Percentiles rank a stretch among this genome's conserved stretches.
Conservation (phyloP, 2,888 invertebrate genomes). For the Zaprionus obscuricornis region DNA sequence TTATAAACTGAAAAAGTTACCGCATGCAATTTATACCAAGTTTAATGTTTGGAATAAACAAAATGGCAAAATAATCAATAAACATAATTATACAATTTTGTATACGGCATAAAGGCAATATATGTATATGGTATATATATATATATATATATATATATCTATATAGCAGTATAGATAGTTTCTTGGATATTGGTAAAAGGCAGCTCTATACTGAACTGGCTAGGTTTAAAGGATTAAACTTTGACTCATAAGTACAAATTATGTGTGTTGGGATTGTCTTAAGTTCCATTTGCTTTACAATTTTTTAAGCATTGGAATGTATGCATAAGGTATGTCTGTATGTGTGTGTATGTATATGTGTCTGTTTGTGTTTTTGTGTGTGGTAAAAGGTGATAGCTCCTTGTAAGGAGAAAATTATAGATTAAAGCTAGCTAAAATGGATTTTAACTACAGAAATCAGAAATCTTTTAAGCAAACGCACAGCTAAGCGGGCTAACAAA, state of each 20-base stretch:
- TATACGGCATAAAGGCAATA: neutral
- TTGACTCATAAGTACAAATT: slow-evolving; percentile 53
- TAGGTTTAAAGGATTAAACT: slow-evolving; percentile 10
- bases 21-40: slow-evolving; percentile 59
- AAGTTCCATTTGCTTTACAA: slow-evolving; percentile 47
- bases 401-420: slow-evolving; percentile 21
- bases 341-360: no score
- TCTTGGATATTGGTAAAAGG: slow-evolving; percentile 12
- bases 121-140: neutral
- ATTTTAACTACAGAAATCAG: slow-evolving; percentile 62
- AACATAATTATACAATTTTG: slow-evolving; percentile 35
- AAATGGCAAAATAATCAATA: slow-evolving; percentile 58
- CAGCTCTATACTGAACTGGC: slow-evolving; percentile 33
- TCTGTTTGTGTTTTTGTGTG: no score
- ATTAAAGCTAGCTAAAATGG: slow-evolving; percentile 73
- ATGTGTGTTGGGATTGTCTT: slow-evolving; percentile 60
- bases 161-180: slow-evolving; percentile 2
- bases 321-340: neutral
- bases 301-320: slow-evolving; percentile 62
- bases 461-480: slow-evolving; percentile 50
- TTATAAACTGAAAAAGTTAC: slow-evolving; percentile 44
- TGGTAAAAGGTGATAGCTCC: slow-evolving; percentile 6
- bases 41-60: slow-evolving; percentile 35
- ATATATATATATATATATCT: slow-evolving; percentile 7
- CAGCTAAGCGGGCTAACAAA: slow-evolving; percentile 48